A percentile compares a stretch with the other conserved stretches of the same genome.
These are phyloP conservation scores for Cyphomyrus plagiostoma DNA, from an alignment of 2,113 vertebrate genomes.

Conservation along the genomic window DNA sequence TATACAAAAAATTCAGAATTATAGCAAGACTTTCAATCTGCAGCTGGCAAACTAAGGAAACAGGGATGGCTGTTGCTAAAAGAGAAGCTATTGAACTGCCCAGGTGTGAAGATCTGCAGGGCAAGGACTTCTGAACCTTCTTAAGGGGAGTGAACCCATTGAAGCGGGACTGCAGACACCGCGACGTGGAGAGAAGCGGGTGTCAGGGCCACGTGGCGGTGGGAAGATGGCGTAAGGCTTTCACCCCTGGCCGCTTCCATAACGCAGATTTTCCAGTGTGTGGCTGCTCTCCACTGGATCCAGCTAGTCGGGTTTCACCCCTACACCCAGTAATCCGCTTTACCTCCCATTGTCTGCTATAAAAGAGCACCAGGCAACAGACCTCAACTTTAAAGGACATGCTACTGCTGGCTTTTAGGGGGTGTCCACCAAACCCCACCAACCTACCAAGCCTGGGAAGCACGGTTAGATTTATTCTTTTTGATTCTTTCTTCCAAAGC, in stretches of 20 bases:
- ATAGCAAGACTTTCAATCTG: background rate
- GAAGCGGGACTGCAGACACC: background rate
- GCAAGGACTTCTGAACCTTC: background rate
- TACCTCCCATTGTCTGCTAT: conserved; percentile 28
- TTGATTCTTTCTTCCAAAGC: background rate
- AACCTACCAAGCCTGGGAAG: background rate
- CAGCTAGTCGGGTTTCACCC: conserved; percentile 27
- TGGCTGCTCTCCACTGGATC: conserved; percentile 11
- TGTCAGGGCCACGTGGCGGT: background rate
- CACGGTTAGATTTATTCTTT: background rate
- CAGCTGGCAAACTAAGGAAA: background rate
- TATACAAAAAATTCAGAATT: background rate
- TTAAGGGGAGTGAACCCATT: background rate
- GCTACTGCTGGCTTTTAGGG: background rate
- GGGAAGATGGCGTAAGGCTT: background rate
- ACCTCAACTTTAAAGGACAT: background rate
- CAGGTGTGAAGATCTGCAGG: background rate
- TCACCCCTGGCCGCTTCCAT: background rate
- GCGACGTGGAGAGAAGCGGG: background rate
- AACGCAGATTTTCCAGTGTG: background rate
- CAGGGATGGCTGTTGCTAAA: background rate
- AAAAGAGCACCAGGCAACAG: background rate
- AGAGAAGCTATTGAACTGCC: background rate
- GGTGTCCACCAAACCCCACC: background rate
- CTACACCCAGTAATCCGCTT: conserved; percentile 30